Percentiles rank a stretch among this genome's conserved stretches.
These are phyloP conservation scores for Apomyelois bistriatella DNA, from an alignment of 2,888 invertebrate genomes.

Conservation along the genomic window DNA sequence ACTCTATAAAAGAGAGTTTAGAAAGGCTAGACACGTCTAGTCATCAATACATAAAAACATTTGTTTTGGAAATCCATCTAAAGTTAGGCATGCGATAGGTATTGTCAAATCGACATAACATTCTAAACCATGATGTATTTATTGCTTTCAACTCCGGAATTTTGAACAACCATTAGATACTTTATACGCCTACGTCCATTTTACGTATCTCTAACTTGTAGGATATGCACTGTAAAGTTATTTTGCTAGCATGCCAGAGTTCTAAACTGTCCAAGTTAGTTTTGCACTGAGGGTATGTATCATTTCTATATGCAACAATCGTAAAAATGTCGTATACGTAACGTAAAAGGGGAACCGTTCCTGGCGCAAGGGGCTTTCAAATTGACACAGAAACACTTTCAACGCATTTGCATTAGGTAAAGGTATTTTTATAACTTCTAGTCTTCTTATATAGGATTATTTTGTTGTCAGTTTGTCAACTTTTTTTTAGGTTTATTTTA, in stretches of 20 bases:
- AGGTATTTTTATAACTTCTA: neutral
- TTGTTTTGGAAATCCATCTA: neutral
- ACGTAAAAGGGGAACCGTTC: constrained; percentile 9
- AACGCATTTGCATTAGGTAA: constrained; percentile 11
- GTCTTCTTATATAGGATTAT: neutral
- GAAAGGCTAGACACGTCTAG: too few species aligned
- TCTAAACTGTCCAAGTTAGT: constrained; percentile 43
- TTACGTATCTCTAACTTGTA: constrained; percentile 33
- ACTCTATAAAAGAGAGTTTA: too few species aligned
- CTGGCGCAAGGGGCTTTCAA: constrained; percentile 11
- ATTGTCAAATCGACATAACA: neutral
- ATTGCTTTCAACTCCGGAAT: constrained; percentile 23
- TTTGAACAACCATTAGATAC: constrained; percentile 11
- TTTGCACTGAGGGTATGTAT: constrained; percentile 18
- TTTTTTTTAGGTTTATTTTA: too few species aligned
- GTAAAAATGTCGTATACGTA: constrained; percentile 13
- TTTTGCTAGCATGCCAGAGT: constrained; percentile 42
- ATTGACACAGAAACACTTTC: constrained; percentile 16
- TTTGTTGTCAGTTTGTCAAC: neutral
- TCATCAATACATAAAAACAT: too few species aligned
- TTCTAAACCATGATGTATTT: constrained; percentile 13
- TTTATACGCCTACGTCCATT: constrained; percentile 18
- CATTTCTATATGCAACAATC: constrained; percentile 6
- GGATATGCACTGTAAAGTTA: constrained; percentile 45
- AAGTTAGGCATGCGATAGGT: too few species aligned